Conservation (phyloP, 2,113 vertebrate species). For the Globicephala melas region DNA sequence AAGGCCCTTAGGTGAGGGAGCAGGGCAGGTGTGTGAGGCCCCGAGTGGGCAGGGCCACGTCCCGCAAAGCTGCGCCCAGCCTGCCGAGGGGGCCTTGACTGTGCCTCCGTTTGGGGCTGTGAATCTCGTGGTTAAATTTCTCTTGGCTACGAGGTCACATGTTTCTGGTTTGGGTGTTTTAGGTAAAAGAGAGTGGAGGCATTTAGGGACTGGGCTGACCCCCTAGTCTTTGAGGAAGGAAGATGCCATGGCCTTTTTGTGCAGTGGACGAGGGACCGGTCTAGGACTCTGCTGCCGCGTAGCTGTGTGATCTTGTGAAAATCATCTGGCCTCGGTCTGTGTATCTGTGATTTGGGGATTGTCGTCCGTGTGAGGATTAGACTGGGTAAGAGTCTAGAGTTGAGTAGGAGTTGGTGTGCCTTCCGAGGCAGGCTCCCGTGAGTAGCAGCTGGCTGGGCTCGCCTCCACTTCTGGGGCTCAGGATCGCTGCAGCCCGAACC, state of each 20-base stretch:
- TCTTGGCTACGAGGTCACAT: background rate
- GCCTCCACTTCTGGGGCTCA: background rate
- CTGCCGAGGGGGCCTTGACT: background rate
- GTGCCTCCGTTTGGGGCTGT: background rate
- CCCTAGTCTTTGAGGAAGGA: background rate
- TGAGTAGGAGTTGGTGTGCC: background rate
- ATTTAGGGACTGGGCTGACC: too few species aligned
- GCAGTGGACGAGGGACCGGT: background rate
- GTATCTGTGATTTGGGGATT: background rate
- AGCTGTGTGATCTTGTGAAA: too few species aligned
- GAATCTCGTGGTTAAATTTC: rapidly evolving
- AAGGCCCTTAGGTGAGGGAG: background rate
- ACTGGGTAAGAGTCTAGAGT: background rate
- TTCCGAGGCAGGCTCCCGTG: background rate
- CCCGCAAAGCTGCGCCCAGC: background rate
- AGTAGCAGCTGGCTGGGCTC: background rate
- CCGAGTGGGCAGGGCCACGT: rapidly evolving
- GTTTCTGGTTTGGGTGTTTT: background rate
- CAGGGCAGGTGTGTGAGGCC: background rate
- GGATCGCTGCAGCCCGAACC: rapidly evolving
- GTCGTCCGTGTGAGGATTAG: rapidly evolving
- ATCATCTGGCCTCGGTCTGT: rapidly evolving
- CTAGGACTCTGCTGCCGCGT: rapidly evolving
- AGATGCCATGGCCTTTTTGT: rapidly evolving
- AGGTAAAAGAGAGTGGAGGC: too few species aligned